Conservation (phyloP, 2,888 invertebrate genomes). For the Hedya salicella region DNA sequence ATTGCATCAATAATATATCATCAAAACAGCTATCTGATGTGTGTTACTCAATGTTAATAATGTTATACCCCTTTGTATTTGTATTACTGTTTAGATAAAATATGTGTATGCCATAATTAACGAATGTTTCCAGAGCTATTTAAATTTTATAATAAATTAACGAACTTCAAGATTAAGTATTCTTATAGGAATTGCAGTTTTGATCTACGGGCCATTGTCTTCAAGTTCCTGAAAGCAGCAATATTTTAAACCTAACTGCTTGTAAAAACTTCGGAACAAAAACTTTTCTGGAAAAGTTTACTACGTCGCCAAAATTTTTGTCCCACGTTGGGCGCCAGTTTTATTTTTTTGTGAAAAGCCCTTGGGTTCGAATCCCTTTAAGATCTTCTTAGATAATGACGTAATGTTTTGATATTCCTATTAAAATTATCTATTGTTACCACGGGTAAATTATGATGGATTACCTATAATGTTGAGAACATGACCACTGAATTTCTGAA, state of each 20-base stretch:
- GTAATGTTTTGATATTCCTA: background rate
- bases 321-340: constrained; percentile 63
- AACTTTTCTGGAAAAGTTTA: constrained; percentile 21
- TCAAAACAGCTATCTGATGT: constrained; percentile 14
- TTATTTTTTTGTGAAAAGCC: background rate
- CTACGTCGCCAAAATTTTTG: constrained; percentile 32
- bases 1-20: constrained; percentile 18
- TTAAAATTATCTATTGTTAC: background rate
- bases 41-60: constrained; percentile 19
- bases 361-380: constrained; percentile 20
- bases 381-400: background rate
- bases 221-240: constrained; percentile 39
- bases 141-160: constrained; percentile 36
- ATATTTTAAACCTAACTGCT: constrained; percentile 41
- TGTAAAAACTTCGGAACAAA: constrained; percentile 39
- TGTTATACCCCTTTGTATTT: constrained; percentile 6
- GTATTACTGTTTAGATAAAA: constrained; percentile 16
- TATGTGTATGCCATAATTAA: constrained; percentile 22
- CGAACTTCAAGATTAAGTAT: constrained; percentile 36
- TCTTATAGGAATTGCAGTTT: constrained; percentile 37
- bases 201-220: constrained; percentile 40
- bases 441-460: too few species aligned
- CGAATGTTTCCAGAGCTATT: constrained; percentile 34
- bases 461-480: too few species aligned
- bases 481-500: too few species aligned